phyloP scores from a whole-genome alignment of 2,888 invertebrate genomes.

The Stenichneumon culpator region DNA sequence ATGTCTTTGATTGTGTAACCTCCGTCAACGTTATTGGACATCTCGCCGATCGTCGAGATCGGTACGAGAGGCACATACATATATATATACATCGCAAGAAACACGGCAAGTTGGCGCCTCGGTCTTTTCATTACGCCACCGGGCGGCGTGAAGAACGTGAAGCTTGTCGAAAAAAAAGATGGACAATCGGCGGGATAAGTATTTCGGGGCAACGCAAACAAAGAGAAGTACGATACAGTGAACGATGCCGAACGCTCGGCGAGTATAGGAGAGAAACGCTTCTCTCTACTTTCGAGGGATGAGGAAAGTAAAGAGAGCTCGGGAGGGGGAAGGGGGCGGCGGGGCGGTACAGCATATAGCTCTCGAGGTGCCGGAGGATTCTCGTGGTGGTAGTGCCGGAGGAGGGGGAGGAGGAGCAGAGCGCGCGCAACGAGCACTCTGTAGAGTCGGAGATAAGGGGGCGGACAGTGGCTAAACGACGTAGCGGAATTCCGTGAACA shows the following conservation, averaged over 20 bases:
- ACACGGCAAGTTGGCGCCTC: not conserved
- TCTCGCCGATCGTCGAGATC: conserved; percentile 38
- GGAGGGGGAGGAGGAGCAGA: conserved; percentile 18
- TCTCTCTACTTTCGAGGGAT: not conserved
- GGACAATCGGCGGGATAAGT: not conserved
- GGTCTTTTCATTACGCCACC: conserved; percentile 6
- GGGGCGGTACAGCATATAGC: not conserved
- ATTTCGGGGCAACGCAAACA: conserved; percentile 7
- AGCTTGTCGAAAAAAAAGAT: not conserved
- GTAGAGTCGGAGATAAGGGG: conserved; percentile 58
- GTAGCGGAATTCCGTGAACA: conserved; percentile 71
- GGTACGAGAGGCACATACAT: conserved; percentile 15
- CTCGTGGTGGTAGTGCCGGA: conserved; percentile 1
- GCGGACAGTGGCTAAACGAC: conserved; percentile 58
- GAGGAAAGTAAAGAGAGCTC: not conserved
- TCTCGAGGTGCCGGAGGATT: conserved; percentile 13
- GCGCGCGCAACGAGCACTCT: conserved; percentile 51
- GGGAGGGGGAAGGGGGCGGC: not conserved
- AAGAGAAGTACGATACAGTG: conserved; percentile 4
- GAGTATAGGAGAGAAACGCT: not conserved
- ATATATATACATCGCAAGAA: not conserved
- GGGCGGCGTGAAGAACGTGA: not conserved
- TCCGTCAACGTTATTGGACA: conserved; percentile 57
- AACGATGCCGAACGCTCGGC: not conserved
- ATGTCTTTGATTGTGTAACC: conserved; percentile 27